These are phyloP conservation scores for Sicus ferrugineus DNA, from an alignment of 2,888 invertebrate species.

Conservation along the genomic window DNA sequence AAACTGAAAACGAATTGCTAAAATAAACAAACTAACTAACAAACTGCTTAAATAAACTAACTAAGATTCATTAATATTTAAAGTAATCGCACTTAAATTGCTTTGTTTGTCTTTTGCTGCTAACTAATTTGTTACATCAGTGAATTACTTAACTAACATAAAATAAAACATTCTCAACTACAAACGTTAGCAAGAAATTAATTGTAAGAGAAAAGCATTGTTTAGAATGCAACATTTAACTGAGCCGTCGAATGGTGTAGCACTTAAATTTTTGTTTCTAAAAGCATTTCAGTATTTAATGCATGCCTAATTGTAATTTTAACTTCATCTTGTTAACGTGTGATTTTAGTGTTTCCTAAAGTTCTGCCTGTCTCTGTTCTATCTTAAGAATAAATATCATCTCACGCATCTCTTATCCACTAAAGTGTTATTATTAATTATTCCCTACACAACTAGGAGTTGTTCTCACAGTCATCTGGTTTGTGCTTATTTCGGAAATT, in stretches of 20 bases:
- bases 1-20: constrained; percentile 6
- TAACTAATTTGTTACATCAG: constrained; percentile 19
- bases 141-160: constrained; percentile 8
- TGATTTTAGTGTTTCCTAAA: constrained; percentile 21
- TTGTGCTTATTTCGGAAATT: constrained; percentile 66
- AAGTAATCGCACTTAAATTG: constrained; percentile 30
- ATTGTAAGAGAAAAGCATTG: constrained; percentile 9
- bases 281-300: too few species aligned
- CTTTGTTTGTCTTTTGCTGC: neutral
- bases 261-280: too few species aligned
- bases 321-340: neutral
- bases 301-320: too few species aligned
- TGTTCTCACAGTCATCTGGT: constrained; percentile 65
- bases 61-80: constrained; percentile 19
- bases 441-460: constrained; percentile 61
- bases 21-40: neutral
- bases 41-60: constrained; percentile 3
- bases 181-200: constrained; percentile 1
- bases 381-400: neutral
- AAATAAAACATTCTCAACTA: neutral
- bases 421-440: constrained; percentile 14
- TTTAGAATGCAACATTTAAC: constrained; percentile 1
- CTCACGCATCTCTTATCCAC: too few species aligned
- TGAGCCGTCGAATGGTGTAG: too few species aligned
- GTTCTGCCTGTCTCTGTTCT: constrained; percentile 22